Percentiles rank a stretch among this genome's conserved stretches.
These are phyloP conservation scores for Dermolepida albohirtum DNA, from an alignment of 2,888 invertebrate genomes.

Conservation along the genomic window DNA sequence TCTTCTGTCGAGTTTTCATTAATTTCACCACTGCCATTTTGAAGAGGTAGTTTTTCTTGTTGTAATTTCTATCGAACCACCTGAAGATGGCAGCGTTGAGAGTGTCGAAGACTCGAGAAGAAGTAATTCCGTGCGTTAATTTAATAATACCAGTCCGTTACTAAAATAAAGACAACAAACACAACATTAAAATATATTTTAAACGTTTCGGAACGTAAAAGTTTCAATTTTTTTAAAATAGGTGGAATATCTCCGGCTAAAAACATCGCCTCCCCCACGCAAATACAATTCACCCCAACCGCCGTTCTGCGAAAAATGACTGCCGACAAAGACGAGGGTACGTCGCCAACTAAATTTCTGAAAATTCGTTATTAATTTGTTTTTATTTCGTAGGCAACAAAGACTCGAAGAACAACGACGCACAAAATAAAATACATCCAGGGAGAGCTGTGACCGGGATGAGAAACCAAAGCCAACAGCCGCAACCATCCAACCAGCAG, in stretches of 20 bases:
- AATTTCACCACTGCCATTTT: no score
- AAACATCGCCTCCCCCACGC: constrained; percentile 73
- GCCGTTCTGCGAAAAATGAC: constrained; percentile 96
- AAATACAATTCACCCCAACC: constrained; percentile 91
- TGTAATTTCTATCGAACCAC: no score
- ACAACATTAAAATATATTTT: not conserved
- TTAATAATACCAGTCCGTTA: no score
- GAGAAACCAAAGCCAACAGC: constrained; percentile 50
- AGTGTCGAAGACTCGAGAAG: no score
- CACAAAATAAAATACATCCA: constrained; percentile 50
- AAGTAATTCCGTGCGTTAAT: no score
- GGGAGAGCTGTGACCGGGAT: constrained; percentile 63
- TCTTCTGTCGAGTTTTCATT: no score
- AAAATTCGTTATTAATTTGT: constrained; percentile 2
- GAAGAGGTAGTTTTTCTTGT: no score
- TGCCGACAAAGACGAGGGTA: constrained; percentile 84
- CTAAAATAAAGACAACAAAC: not conserved
- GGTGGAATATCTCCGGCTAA: constrained; percentile 62
- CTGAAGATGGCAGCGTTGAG: no score
- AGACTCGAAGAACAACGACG: constrained; percentile 41
- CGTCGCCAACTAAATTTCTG: constrained; percentile 13
- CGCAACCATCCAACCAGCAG: constrained; percentile 47
- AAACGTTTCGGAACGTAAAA: not conserved
- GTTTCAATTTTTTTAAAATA: not conserved
- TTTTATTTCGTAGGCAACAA: constrained; percentile 22